Evolutionary conservation across 1,140 invertebrate species (phyloP).

Genomic region (Microplitis demolitor): DNA sequence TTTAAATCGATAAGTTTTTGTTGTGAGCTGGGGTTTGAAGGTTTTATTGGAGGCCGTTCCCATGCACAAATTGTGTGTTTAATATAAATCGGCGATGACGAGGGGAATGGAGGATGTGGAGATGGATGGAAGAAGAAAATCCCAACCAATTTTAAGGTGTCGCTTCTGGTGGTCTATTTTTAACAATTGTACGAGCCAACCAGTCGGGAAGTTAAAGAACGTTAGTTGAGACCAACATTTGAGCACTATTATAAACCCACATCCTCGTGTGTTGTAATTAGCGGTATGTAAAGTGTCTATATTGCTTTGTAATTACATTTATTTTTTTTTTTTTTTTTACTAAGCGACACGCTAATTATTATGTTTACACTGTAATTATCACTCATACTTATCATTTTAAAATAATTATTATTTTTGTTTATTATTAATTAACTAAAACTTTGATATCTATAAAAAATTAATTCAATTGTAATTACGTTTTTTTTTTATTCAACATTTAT

Average conservation of each 20-base stretch:
- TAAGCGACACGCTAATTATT: background rate
- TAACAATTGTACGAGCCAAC: conserved; percentile 43
- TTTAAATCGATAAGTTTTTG: background rate
- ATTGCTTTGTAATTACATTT: background rate
- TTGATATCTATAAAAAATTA: too few relatives aligned
- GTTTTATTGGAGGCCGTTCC: too few relatives aligned
- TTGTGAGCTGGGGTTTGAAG: background rate
- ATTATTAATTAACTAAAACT: too few relatives aligned
- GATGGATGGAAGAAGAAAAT: background rate
- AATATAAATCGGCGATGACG: background rate
- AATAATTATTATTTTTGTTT: too few relatives aligned
- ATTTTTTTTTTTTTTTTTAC: background rate
- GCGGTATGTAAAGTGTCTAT: conserved; percentile 34
- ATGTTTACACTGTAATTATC: background rate
- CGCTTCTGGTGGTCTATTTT: conserved; percentile 56
- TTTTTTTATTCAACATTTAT: too few relatives aligned
- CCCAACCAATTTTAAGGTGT: conserved; percentile 44
- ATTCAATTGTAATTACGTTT: too few relatives aligned
- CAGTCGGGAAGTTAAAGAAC: conserved; percentile 46
- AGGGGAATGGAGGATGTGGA: background rate
- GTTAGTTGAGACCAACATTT: conserved; percentile 30
- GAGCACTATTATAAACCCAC: conserved; percentile 48
- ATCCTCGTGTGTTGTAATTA: conserved; percentile 41
- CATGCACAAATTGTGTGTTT: background rate
- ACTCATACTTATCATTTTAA: too few relatives aligned